Evolutionary conservation across 2,888 invertebrate genomes (phyloP), one percentile per base, ranked within the genome.

Genomic region (Luffia ferchaultella): DNA sequence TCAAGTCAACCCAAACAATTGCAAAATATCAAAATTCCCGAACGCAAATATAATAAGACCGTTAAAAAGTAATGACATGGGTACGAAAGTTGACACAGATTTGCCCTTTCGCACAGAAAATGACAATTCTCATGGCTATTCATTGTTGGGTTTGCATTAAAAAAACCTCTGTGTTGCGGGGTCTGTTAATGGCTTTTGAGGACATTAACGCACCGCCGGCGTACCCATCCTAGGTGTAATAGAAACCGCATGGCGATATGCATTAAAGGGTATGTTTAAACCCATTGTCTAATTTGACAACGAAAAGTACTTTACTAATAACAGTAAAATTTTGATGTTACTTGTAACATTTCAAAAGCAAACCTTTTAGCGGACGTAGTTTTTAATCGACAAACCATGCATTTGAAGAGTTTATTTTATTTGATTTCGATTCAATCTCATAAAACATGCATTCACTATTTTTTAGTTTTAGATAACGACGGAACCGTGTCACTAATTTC

Each of bases 141-240:
- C 66, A 67, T 69, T 70, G 72, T 72, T 67, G 19, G 70, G 67
- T 70, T 70, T 68, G 66, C 73, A 73, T 75, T 74, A 66, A 73
- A 76, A 48, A 76, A 75, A 66, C 55, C 49, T 52, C 47, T 46
- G 61, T 66, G 65, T 62, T 69, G 62, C 69, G 68, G 75, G 76
- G 76, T 66, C 60, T 60, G 59, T 63, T 79, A 79, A 80, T 78
- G 74, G 77, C 60, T 61, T 63, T 60, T 62, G 66, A 70, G 70
- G 68, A 72, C 73, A 77, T 79, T 77, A 78, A 62, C 62, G 57
- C 60, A 65, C 61, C 67, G 55, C 55, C 58, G 65, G 18, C 16
- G 62, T 56, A 70, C 70, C 74, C 76, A 72, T 74, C 67, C 40
- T 30, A 30, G 30, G 30, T 62, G 71, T 75, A 71, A 76, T 78